Evolutionary conservation across 2,888 invertebrate genomes (phyloP).

Genomic region (Mantis religiosa): DNA sequence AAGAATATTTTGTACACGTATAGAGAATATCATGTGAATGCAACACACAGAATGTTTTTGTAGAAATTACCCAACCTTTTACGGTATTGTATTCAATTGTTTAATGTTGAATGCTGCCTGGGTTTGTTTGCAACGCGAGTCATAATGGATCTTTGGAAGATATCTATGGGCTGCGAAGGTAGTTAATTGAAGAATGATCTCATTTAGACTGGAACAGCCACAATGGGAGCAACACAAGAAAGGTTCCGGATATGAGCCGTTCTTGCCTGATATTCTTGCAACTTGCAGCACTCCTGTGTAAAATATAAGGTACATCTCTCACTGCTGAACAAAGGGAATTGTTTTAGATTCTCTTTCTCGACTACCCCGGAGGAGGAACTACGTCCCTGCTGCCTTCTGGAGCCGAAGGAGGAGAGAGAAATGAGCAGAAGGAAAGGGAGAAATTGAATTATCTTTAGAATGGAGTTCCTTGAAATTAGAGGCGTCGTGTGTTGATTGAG

Average conservation of each 20-base stretch:
- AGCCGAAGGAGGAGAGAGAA: neutral
- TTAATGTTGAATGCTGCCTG: no score
- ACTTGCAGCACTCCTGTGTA: neutral
- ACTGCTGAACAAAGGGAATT: constrained; percentile 13
- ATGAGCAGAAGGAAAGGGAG: neutral
- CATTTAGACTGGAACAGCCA: no score
- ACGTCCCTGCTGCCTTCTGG: neutral
- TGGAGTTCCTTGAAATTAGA: constrained; percentile 18
- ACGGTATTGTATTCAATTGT: no score
- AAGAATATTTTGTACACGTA: no score
- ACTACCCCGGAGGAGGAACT: neutral
- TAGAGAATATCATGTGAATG: no score
- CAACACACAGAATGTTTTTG: no score
- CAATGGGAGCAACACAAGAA: neutral
- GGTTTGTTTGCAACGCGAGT: no score
- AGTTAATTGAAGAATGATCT: no score
- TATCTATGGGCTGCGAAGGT: no score
- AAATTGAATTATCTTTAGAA: constrained; percentile 18
- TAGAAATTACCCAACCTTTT: no score
- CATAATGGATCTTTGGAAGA: no score
- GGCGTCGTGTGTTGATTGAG: constrained; percentile 19
- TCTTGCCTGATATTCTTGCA: neutral
- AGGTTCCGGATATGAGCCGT: neutral
- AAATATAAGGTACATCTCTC: constrained; percentile 19
- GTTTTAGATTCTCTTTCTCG: constrained; percentile 15